Conservation (phyloP, 2,888 invertebrate genomes). For the Lycophotia porphyrea region DNA sequence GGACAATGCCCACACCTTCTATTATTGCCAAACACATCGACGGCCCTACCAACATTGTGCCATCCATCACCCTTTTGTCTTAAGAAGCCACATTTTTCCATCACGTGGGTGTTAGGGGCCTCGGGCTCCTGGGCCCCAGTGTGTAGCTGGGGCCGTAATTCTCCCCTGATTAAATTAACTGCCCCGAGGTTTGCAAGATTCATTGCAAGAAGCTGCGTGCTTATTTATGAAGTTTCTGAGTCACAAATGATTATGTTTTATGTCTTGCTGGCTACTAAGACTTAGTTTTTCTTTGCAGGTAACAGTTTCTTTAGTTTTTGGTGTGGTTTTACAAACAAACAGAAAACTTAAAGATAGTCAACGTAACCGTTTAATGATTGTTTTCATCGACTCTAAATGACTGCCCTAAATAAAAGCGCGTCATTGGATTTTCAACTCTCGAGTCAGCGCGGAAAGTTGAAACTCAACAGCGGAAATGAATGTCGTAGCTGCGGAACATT, state of each 20-base stretch:
- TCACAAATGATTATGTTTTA: constrained; percentile 44
- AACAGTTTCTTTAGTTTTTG: constrained; percentile 20
- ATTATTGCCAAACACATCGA: constrained; percentile 24
- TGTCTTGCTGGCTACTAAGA: constrained; percentile 7
- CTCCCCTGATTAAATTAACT: constrained; percentile 62
- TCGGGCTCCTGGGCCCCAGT: constrained; percentile 11
- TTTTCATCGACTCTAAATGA: not conserved
- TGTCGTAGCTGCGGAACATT: constrained; percentile 2
- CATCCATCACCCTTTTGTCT: constrained; percentile 42
- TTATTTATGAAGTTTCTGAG: constrained; percentile 50
- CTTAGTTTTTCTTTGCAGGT: constrained; percentile 25
- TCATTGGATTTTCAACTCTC: not conserved
- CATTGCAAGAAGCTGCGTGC: constrained; percentile 36
- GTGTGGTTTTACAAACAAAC: constrained; percentile 4
- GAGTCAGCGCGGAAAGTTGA: not conserved
- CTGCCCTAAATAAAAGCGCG: not conserved
- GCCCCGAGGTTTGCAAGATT: constrained; percentile 51
- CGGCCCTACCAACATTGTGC: constrained; percentile 6
- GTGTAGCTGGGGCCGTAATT: constrained; percentile 40
- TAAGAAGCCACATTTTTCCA: constrained; percentile 50
- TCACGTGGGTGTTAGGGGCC: constrained; percentile 32
- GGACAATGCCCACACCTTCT: not conserved
- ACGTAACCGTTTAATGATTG: not conserved
- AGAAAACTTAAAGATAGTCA: not conserved
- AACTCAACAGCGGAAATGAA: not conserved